A percentile compares a stretch with the other conserved stretches of the same genome.
phyloP scores from a whole-genome alignment of 2,888 invertebrate genomes.

The Cephus sareptanus region DNA sequence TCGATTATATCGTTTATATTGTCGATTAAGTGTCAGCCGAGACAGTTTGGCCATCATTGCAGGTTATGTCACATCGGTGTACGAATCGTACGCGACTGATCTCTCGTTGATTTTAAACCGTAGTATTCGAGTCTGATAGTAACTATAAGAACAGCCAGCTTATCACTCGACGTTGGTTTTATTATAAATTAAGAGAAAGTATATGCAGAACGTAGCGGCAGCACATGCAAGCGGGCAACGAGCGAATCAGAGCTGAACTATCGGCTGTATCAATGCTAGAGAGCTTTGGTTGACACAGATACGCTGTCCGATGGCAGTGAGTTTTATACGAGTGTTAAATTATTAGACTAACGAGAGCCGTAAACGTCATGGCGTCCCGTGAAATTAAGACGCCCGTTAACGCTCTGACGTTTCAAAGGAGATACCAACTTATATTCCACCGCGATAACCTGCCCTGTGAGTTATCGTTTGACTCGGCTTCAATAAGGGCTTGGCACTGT shows the following conservation, averaged over 20 bases:
- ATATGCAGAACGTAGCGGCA: conserved; percentile 19
- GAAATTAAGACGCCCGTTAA: conserved; percentile 26
- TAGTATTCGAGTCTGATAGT: neutral
- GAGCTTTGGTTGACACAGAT: conserved; percentile 47
- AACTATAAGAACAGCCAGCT: conserved; percentile 11
- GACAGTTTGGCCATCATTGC: neutral
- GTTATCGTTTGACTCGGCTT: neutral
- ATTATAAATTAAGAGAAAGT: conserved; percentile 54
- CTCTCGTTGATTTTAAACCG: neutral
- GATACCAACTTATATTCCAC: neutral
- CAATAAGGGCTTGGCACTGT: neutral
- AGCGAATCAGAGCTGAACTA: conserved; percentile 60
- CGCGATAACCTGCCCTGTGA: neutral
- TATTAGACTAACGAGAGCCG: conserved; percentile 21
- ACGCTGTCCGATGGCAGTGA: conserved; percentile 10
- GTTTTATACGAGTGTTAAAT: conserved; percentile 7
- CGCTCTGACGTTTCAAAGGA: neutral
- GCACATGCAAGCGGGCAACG: conserved; percentile 23
- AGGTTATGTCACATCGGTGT: neutral
- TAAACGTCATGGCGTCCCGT: conserved; percentile 22
- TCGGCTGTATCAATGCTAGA: conserved; percentile 49
- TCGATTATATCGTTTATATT: neutral
- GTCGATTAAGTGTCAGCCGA: neutral
- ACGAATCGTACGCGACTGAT: neutral
- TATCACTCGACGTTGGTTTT: conserved; percentile 34